A percentile compares a stretch with the other conserved stretches of the same genome.
Conservation (phyloP, 2,113 vertebrate genomes). For the Crotalus helleri region DNA sequence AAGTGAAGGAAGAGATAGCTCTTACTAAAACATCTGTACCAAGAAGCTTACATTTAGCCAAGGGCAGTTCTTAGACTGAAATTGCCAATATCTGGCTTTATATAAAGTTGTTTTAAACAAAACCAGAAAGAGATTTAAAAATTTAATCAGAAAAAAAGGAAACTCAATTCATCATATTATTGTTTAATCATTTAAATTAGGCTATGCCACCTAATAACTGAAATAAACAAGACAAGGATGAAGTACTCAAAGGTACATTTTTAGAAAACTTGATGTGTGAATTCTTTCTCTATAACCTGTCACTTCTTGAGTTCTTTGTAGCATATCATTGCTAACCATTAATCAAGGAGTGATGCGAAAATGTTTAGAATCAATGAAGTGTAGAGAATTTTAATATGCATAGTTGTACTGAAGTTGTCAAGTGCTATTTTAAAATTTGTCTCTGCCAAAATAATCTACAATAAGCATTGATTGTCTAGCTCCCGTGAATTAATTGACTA, state of each 20-base stretch:
- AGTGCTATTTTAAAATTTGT: neutral
- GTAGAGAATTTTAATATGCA: neutral
- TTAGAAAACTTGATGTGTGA: neutral
- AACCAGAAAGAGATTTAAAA: neutral
- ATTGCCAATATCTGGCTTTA: neutral
- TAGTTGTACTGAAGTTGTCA: neutral
- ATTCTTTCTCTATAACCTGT: neutral
- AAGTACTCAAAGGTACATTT: neutral
- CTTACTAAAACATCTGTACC: neutral
- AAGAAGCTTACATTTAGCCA: neutral
- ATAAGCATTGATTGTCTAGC: neutral
- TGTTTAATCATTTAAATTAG: neutral
- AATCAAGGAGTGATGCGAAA: neutral
- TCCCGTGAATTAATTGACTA: neutral
- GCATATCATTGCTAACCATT: neutral
- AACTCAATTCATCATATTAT: neutral
- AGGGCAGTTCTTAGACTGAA: neutral
- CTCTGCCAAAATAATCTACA: neutral
- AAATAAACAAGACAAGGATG: neutral
- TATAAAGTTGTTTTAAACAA: neutral
- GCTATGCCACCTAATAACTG: neutral
- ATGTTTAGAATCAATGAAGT: conserved; percentile 17
- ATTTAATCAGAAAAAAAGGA: neutral
- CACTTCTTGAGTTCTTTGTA: neutral
- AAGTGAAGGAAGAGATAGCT: neutral